Percentiles rank a stretch among this genome's conserved stretches.
Evolutionary conservation across 2,888 invertebrate genomes (phyloP).

Genomic region (Cloeon dipterum): DNA sequence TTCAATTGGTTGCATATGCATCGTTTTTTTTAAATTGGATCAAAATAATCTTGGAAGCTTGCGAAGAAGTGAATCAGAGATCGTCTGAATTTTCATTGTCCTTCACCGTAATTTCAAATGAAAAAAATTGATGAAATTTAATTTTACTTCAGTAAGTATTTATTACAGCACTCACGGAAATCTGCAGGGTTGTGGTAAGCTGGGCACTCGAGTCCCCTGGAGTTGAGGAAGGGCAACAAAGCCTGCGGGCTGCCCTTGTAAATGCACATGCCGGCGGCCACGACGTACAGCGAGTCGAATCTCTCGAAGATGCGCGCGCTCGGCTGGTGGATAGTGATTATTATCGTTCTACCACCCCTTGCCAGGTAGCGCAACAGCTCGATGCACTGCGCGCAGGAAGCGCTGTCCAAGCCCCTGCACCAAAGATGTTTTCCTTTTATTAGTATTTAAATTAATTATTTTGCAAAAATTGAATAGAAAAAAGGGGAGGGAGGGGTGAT

Average conservation of each 20-base stretch:
- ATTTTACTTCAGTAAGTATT: no score
- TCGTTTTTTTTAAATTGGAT: no score
- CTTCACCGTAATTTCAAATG: no score
- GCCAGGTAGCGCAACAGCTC: slow-evolving; percentile 57
- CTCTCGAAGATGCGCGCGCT: slow-evolving; percentile 80
- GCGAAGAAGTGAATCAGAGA: no score
- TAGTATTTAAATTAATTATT: no score
- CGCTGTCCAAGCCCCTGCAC: slow-evolving; percentile 67
- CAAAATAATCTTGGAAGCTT: no score
- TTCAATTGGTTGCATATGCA: no score
- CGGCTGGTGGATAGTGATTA: slow-evolving; percentile 88
- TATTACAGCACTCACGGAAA: slow-evolving; percentile 78
- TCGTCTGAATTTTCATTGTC: no score
- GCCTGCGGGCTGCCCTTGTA: slow-evolving; percentile 55
- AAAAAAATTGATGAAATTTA: no score
- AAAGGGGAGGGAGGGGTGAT: no score
- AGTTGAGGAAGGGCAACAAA: slow-evolving; percentile 53
- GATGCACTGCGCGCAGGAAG: slow-evolving; percentile 67
- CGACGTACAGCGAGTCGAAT: slow-evolving; percentile 72
- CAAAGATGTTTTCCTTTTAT: not conserved
- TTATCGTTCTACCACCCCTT: slow-evolving; percentile 55
- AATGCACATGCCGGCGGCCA: slow-evolving; percentile 64
- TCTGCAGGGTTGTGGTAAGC: slow-evolving; percentile 91
- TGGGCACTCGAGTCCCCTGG: slow-evolving; percentile 59
- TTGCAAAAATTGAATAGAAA: no score